A percentile compares a stretch with the other conserved stretches of the same genome.
Evolutionary conservation across 1,140 invertebrate genomes (phyloP).

Genomic region (Chymomyza costata): DNA sequence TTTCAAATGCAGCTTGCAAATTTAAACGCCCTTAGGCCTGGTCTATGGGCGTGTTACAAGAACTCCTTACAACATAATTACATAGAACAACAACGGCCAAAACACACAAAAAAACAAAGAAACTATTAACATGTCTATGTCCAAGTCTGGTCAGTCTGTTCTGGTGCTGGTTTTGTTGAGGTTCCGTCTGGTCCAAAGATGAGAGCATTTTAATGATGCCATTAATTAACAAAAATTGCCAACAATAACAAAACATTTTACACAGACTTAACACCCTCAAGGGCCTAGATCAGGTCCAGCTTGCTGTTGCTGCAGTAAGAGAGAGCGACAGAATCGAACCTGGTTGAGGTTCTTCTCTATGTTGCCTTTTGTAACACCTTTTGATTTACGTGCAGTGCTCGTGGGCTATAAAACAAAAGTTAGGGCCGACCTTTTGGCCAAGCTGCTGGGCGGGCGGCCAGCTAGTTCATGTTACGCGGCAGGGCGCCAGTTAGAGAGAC

Average conservation of each 20-base stretch:
- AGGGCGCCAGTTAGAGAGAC: slow-evolving; percentile 41
- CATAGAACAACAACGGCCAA: slow-evolving; percentile 14
- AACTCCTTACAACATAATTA: slow-evolving; percentile 66
- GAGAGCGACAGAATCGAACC: not conserved
- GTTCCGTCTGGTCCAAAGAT: too few species aligned
- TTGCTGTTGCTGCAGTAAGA: not conserved
- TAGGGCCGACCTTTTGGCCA: slow-evolving; percentile 26
- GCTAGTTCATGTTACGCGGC: slow-evolving; percentile 42
- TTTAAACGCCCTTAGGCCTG: slow-evolving; percentile 1
- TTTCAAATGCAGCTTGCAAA: too few species aligned
- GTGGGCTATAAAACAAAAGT: slow-evolving; percentile 60
- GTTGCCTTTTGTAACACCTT: slow-evolving; percentile 55
- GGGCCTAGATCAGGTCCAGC: too few species aligned
- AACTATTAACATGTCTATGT: slow-evolving; percentile 40
- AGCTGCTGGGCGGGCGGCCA: not conserved
- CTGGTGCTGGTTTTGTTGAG: not conserved
- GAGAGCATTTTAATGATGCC: slow-evolving; percentile 49
- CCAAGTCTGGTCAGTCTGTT: too few species aligned
- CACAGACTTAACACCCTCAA: slow-evolving; percentile 32
- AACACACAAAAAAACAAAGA: slow-evolving; percentile 16
- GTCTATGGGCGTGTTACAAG: slow-evolving; percentile 35
- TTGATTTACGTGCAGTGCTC: slow-evolving; percentile 57
- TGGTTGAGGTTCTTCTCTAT: slow-evolving; percentile 10
- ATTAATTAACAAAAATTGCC: slow-evolving; percentile 66
- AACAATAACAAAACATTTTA: slow-evolving; percentile 37